A percentile compares a stretch with the other conserved stretches of the same genome.
These are phyloP conservation scores for Cyanoliseus patagonus DNA, from an alignment of 2,113 vertebrate species.

Conservation along the genomic window DNA sequence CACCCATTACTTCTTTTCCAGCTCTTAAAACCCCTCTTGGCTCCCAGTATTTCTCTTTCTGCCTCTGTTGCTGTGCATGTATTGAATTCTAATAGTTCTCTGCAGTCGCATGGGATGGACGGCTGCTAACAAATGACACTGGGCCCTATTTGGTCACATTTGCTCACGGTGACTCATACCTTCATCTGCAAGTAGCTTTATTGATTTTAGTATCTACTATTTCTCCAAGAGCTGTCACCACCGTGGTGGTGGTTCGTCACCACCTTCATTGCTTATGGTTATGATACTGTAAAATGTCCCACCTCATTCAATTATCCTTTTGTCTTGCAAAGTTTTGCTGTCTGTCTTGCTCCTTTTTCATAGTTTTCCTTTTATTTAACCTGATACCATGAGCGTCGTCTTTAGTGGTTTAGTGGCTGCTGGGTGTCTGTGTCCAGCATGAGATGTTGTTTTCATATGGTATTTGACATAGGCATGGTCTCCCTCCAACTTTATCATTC, in stretches of 20 bases:
- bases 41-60: not conserved
- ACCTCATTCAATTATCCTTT: not conserved
- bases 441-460: not conserved
- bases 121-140: slow-evolving; percentile 38
- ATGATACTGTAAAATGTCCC: not conserved
- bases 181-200: slow-evolving; percentile 61
- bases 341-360: not conserved
- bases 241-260: slow-evolving; percentile 45
- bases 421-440: not conserved
- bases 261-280: not conserved
- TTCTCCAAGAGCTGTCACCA: slow-evolving; percentile 51
- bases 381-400: not conserved
- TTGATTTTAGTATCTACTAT: slow-evolving; percentile 57
- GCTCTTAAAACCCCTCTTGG: slow-evolving; percentile 25
- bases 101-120: not conserved
- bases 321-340: not conserved
- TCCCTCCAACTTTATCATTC: not conserved
- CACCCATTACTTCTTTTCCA: slow-evolving; percentile 51
- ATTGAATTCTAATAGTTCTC: not conserved
- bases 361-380: not conserved
- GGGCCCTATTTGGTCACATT: slow-evolving; percentile 42
- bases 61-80: slow-evolving; percentile 1
- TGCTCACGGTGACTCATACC: slow-evolving; percentile 45
- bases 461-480: not conserved
- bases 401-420: not conserved